A percentile compares a stretch with the other conserved stretches of the same genome.
Conservation (phyloP, 2,113 vertebrate species). For the Cyprinodon variegatus region DNA sequence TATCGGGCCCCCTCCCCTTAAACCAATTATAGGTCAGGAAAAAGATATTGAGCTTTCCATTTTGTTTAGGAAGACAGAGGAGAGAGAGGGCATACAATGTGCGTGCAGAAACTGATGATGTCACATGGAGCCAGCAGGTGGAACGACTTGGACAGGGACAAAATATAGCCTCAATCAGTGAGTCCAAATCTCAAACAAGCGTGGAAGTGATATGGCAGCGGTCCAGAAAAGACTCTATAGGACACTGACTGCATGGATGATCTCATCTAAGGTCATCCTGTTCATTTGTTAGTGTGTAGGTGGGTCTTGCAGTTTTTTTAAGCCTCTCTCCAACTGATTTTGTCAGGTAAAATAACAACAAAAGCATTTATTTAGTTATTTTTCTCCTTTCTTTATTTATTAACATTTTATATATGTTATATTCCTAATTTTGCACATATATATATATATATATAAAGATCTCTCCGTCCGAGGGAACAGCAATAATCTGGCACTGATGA, state of each 20-base stretch:
- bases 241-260: slow-evolving; percentile 20
- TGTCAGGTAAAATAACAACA: background rate
- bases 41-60: slow-evolving; percentile 24
- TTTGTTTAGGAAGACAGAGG: slow-evolving; percentile 11
- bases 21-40: slow-evolving; percentile 14
- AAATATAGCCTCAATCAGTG: slow-evolving; percentile 8
- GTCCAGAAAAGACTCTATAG: slow-evolving; percentile 30
- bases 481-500: too few species aligned
- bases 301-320: background rate
- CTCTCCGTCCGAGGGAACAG: too few species aligned
- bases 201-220: slow-evolving; percentile 8
- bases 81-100: background rate
- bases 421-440: too few species aligned
- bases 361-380: background rate
- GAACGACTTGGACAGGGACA: slow-evolving; percentile 7
- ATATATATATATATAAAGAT: too few species aligned
- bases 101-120: background rate
- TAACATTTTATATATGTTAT: background rate
- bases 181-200: slow-evolving; percentile 7
- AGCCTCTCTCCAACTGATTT: background rate
- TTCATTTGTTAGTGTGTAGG: background rate
- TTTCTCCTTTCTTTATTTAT: background rate
- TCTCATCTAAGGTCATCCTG: slow-evolving; percentile 7
- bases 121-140: background rate
- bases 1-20: background rate